Evolutionary conservation across 2,888 invertebrate species (phyloP), one percentile per base, ranked within the genome.

Genomic region (Oligia strigilis): DNA sequence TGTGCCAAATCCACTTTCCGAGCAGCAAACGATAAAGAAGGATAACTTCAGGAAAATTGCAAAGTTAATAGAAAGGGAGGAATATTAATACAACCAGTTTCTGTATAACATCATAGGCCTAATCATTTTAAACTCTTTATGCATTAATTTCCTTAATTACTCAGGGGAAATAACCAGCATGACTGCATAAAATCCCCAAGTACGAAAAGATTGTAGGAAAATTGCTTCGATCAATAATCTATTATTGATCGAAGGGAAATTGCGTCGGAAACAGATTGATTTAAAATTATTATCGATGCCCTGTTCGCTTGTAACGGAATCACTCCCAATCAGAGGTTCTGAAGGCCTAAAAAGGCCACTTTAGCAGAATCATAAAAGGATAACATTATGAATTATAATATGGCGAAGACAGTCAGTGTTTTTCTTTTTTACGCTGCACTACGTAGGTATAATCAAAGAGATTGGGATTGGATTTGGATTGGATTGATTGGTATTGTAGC

Each of bases 61-160:
- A 70, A 40, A 43, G 52, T 55, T 40, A 60, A 19, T 62, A 29
- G 19, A 72, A 60, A 62, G 8, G 19, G 29, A 58, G 43, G 52
- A 52, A 71, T 55, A 55, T 40, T 0, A 71, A 36, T 71, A 23
- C 36, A 23, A 23, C 8, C 46, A 55, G 13, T 46, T 40, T n/a
- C 9, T 64, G 40, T 23, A 40, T n/a, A 49, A 36, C 74, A 13
- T 74, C 73, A 62, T 55, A 60, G 13, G 43, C 36, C 29, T 55
- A 46, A 40, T 17, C 0, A 40, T 4, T 23, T 71, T 40, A 11
- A 55, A 58, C 40, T 9, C 17, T n/a, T 40, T 5, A 17, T 58
- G 58, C 17, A n/a, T 72, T 40, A n/a, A 40, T 72, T 19, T 60
- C 67, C 74, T 81, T 60, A 49, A 29, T 78, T 49, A 78, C n/a